These are phyloP conservation scores for Laspeyria flexula DNA, from an alignment of 2,888 invertebrate genomes.

Conservation along the genomic window DNA sequence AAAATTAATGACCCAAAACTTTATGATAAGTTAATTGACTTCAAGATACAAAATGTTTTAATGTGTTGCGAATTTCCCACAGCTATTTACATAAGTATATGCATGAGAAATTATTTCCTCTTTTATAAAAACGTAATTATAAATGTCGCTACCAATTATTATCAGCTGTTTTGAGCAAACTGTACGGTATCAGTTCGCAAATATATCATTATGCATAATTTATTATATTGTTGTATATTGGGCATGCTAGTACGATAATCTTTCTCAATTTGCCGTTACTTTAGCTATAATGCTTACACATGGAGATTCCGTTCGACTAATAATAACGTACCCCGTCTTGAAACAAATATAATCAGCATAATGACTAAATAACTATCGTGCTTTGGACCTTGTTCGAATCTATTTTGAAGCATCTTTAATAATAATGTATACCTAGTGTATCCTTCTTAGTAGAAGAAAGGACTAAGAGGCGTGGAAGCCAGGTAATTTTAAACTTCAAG, in stretches of 20 bases:
- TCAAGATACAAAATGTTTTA: too few relatives aligned
- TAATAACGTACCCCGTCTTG: slow-evolving; percentile 31
- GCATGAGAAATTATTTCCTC: slow-evolving; percentile 1
- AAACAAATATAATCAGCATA: slow-evolving; percentile 7
- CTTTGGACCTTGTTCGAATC: background rate
- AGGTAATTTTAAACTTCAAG: too few relatives aligned
- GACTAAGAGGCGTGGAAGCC: too few relatives aligned
- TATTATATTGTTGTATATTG: background rate
- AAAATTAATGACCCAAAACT: too few relatives aligned
- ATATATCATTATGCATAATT: background rate
- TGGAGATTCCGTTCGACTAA: slow-evolving; percentile 7
- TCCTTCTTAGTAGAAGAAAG: too few relatives aligned
- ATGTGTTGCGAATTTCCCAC: too few relatives aligned
- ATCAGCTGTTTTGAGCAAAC: too few relatives aligned
- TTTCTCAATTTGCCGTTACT: slow-evolving; percentile 15
- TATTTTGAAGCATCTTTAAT: too few relatives aligned
- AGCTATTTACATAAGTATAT: background rate
- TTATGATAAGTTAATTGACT: too few relatives aligned
- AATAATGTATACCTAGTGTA: too few relatives aligned
- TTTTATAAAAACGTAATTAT: background rate
- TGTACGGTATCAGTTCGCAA: background rate
- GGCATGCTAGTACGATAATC: slow-evolving; percentile 1
- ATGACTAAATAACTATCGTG: background rate
- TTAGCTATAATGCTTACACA: slow-evolving; percentile 24
- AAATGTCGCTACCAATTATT: too few relatives aligned